Base-by-base conservation (phyloP, 2,113 vertebrate species). In the Murina feae region DNA sequence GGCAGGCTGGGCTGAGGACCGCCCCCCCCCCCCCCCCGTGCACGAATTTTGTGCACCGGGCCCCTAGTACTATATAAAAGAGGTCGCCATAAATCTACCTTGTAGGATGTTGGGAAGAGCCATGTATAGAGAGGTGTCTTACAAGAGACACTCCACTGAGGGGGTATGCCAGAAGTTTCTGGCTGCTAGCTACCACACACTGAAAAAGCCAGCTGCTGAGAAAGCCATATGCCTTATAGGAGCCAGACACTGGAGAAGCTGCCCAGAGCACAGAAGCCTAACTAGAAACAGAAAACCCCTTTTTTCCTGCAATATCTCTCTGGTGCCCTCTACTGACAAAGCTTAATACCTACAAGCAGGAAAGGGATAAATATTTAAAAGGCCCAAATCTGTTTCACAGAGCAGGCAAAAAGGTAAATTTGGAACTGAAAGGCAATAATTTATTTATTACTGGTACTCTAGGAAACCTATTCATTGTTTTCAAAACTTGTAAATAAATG, bases 241-340 rank as follows among this genome's bases (percentile, higher is more conserved):
- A 88, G 49, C 63, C 84, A 75, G 65, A 25, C 1, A 37, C 28
- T 69, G n/a, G 42, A 79, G 32, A 90, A 75, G n/a, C 66, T 89
- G 47, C 80, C 49, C 28, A 51, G 5, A 16, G 7, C 58, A 68
- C 66, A 68, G 35, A 74, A 89, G 21, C 39, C 25, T n/a, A 63
- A 30, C 5, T 23, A 53, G 21, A 90, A 95, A 75, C n/a, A 82
- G 75, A 49, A 82, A 69, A 90, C 35, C 25, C 23, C 7, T 32
- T 86, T 90, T 35, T 32, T 68, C 74, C n/a, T 60, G 68, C 8
- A 68, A 9, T 55, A 4, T 68, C 66, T 90, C 66, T 86, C 58
- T 74, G 55, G 83, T 82, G 74, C 68, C 81, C 91, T 75, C 74
- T 85, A 49, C n/a, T 58, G 81, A 86, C 74, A 93, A 85, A 81